Conservation (phyloP, 1,140 invertebrate genomes). For the Saccostrea cuccullata region DNA sequence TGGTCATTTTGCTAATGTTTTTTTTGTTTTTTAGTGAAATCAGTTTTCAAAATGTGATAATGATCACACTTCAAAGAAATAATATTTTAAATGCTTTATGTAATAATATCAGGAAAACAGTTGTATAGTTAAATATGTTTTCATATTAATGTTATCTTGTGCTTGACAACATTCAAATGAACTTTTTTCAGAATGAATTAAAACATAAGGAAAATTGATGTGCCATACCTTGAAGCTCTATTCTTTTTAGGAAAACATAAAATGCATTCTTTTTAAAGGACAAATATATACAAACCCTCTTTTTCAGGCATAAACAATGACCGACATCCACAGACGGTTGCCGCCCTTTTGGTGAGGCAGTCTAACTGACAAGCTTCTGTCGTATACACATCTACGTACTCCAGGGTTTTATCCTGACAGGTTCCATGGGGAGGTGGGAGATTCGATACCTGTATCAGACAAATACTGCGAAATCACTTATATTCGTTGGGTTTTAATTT, state of each 20-base stretch:
- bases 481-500: too few species aligned
- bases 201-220: too few species aligned
- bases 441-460: slow-evolving; percentile 58
- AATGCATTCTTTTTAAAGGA: background rate
- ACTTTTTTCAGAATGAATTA: too few species aligned
- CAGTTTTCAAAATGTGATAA: too few species aligned
- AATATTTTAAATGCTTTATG: too few species aligned
- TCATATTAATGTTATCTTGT: too few species aligned
- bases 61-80: too few species aligned
- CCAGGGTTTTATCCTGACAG: slow-evolving; percentile 52
- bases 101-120: too few species aligned
- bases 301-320: slow-evolving; percentile 60
- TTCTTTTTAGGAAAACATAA: background rate
- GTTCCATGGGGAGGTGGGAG: slow-evolving; percentile 60
- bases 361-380: slow-evolving; percentile 60
- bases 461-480: background rate
- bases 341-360: slow-evolving; percentile 57
- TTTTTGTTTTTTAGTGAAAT: too few species aligned
- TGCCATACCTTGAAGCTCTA: background rate
- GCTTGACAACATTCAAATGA: too few species aligned
- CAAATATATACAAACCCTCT: slow-evolving; percentile 48
- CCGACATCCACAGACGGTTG: slow-evolving; percentile 61
- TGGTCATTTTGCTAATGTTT: too few species aligned
- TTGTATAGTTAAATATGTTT: too few species aligned
- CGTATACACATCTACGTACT: slow-evolving; percentile 59